phyloP scores from a whole-genome alignment of 2,113 vertebrate genomes.

The Ameiurus melas region DNA sequence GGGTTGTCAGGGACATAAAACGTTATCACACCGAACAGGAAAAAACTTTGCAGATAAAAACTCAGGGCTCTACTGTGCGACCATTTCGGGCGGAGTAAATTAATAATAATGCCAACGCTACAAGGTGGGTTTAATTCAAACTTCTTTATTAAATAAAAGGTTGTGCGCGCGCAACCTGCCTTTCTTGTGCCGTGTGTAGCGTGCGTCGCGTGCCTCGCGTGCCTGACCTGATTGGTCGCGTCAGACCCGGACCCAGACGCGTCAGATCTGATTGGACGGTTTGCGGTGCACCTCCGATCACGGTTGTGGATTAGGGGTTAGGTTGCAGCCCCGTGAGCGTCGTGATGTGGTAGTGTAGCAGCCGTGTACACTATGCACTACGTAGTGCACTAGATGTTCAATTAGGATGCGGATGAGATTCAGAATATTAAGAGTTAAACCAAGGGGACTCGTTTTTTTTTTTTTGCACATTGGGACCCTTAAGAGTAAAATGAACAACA shows the following conservation, averaged over 20 bases:
- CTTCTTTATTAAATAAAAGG: too few relatives aligned
- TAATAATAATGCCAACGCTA: too few relatives aligned
- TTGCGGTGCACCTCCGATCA: slow-evolving; percentile 43
- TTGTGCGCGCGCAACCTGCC: slow-evolving; percentile 64
- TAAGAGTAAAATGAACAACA: neutral
- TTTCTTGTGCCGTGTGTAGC: slow-evolving; percentile 62
- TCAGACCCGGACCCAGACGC: slow-evolving; percentile 49
- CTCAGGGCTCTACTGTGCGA: too few relatives aligned
- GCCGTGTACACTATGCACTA: slow-evolving; percentile 32
- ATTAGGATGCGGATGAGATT: neutral
- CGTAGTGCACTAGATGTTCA: neutral
- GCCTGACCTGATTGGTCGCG: slow-evolving; percentile 55
- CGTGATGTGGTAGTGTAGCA: slow-evolving; percentile 55
- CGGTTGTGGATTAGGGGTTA: slow-evolving; percentile 18
- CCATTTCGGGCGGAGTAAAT: too few relatives aligned
- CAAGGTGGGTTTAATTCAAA: too few relatives aligned
- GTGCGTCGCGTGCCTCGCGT: slow-evolving; percentile 50
- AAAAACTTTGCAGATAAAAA: too few relatives aligned
- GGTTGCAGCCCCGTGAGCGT: slow-evolving; percentile 55
- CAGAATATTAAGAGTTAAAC: neutral
- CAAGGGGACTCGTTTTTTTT: neutral
- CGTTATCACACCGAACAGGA: too few relatives aligned
- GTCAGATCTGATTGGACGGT: slow-evolving; percentile 60
- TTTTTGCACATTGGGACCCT: neutral
- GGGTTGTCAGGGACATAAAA: too few relatives aligned